These are phyloP conservation scores for Hyposoter didymator DNA, from an alignment of 2,888 invertebrate species.

Conservation along the genomic window DNA sequence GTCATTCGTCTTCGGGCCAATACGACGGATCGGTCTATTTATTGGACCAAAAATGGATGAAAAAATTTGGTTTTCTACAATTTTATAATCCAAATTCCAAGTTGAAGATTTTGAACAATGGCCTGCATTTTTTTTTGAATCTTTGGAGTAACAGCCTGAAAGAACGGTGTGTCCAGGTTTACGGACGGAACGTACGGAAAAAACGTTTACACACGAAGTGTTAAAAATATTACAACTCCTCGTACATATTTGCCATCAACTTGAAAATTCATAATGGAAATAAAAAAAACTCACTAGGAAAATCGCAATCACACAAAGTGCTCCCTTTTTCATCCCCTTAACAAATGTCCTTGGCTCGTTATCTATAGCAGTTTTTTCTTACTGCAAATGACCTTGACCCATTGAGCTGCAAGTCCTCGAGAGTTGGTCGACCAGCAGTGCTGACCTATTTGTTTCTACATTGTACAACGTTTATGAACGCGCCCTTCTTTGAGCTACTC, in stretches of 20 bases:
- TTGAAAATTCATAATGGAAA: not conserved
- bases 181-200: too few species aligned
- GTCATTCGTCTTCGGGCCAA: too few species aligned
- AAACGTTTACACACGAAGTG: too few species aligned
- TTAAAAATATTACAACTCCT: not conserved
- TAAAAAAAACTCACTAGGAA: not conserved
- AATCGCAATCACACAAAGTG: not conserved
- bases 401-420: slow-evolving; percentile 3
- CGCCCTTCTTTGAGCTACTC: slow-evolving; percentile 25
- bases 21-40: too few species aligned
- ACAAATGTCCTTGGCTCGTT: not conserved
- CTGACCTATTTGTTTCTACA: slow-evolving; percentile 38
- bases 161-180: too few species aligned
- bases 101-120: too few species aligned
- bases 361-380: not conserved
- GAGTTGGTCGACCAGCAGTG: slow-evolving; percentile 15
- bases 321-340: not conserved
- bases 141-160: too few species aligned
- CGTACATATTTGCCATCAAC: not conserved
- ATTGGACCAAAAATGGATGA: too few species aligned
- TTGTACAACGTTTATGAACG: slow-evolving; percentile 24
- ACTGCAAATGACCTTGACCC: slow-evolving; percentile 35
- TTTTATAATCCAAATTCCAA: too few species aligned
- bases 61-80: too few species aligned
- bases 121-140: too few species aligned